Evolutionary conservation across 2,113 vertebrate genomes (phyloP).

Genomic region (Toxotes jaculatrix): DNA sequence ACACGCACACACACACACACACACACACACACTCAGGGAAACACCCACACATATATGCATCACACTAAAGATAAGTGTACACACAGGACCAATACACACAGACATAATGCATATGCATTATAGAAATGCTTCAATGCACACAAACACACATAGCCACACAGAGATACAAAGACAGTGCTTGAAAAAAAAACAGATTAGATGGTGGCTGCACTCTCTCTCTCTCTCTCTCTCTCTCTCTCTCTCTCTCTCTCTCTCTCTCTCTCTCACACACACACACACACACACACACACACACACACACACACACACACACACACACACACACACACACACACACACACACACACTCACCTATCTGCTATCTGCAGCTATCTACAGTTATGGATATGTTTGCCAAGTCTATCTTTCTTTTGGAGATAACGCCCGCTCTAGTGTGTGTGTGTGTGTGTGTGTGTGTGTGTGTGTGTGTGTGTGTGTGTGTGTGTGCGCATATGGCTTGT

Average conservation of each 20-base stretch:
- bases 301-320: conserved; percentile 27
- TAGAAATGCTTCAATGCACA: conserved; percentile 43
- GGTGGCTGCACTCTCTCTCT: background rate
- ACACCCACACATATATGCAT: conserved; percentile 28
- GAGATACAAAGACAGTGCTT: conserved; percentile 44
- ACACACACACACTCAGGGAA: conserved; percentile 8
- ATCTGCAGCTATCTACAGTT: conserved; percentile 72
- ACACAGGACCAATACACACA: conserved; percentile 22
- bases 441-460: conserved; percentile 24
- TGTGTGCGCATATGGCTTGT: background rate
- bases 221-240: too few species aligned
- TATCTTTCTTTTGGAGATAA: conserved; percentile 73
- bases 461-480: conserved; percentile 32
- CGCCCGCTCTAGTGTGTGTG: conserved; percentile 11
- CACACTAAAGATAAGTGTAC: conserved; percentile 18
- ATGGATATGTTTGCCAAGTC: conserved; percentile 73
- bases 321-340: conserved; percentile 37
- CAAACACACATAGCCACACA: conserved; percentile 35
- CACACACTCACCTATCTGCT: conserved; percentile 37
- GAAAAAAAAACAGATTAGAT: conserved; percentile 39
- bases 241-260: too few species aligned
- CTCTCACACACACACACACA: too few species aligned
- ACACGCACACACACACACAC: conserved; percentile 13
- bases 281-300: conserved; percentile 21
- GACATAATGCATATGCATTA: conserved; percentile 30